These are phyloP conservation scores for Pomatostomus ruficeps DNA, from an alignment of 2,113 vertebrate species.

Conservation along the genomic window DNA sequence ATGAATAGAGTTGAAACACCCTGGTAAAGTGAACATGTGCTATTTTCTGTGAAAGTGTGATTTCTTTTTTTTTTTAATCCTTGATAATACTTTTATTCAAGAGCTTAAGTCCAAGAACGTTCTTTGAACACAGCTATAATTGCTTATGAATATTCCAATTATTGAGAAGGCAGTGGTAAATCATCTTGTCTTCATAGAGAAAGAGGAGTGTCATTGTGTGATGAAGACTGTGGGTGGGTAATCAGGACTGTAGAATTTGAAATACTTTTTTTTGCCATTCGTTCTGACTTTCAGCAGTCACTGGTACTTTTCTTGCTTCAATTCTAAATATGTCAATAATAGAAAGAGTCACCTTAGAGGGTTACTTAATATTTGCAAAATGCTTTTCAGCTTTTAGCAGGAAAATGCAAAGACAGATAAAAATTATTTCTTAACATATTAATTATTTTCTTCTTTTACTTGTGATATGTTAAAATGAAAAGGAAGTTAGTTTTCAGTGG, in stretches of 20 bases:
- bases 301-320: neutral
- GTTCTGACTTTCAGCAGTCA: neutral
- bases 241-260: neutral
- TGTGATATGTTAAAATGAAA: neutral
- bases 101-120: neutral
- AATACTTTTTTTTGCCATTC: neutral
- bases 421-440: neutral
- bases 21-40: neutral
- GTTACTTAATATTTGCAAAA: neutral
- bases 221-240: constrained; percentile 10
- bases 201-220: neutral
- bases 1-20: neutral
- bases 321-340: neutral
- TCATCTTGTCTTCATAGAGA: constrained; percentile 37
- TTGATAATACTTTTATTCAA: neutral
- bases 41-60: neutral
- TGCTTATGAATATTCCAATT: constrained; percentile 47
- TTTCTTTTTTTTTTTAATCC: neutral
- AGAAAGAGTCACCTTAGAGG: neutral
- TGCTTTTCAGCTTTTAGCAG: neutral
- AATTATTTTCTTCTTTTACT: neutral
- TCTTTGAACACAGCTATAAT: constrained; percentile 15
- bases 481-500: neutral
- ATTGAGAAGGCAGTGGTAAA: neutral
- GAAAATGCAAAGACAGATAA: neutral